A percentile compares a stretch with the other conserved stretches of the same genome.
phyloP scores from a whole-genome alignment of 2,888 invertebrate genomes.

The Morpho deidamia region DNA sequence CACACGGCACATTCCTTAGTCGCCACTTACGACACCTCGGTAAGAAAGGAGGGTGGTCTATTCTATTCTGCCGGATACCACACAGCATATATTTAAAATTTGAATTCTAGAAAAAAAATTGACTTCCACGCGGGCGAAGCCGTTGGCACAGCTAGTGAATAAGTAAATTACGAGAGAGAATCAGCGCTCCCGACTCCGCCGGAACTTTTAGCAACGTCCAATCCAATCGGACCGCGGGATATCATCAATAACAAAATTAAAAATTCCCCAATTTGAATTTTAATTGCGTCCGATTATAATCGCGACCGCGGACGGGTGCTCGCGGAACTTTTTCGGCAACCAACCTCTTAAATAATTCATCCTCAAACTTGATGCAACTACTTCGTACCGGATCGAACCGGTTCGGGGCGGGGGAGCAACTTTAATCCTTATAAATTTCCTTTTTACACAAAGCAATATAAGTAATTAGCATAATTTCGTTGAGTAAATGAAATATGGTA shows the following conservation, averaged over 20 bases:
- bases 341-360: slow-evolving; percentile 68
- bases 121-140: no score
- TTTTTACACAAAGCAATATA: slow-evolving; percentile 80
- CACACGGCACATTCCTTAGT: no score
- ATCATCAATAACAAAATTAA: slow-evolving; percentile 77
- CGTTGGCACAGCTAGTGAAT: no score
- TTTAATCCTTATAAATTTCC: slow-evolving; percentile 79
- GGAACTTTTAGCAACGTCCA: slow-evolving; percentile 66
- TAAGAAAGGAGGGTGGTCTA: no score
- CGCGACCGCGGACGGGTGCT: slow-evolving; percentile 64
- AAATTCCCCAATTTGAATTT: slow-evolving; percentile 76
- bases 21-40: no score
- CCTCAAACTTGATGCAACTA: slow-evolving; percentile 55
- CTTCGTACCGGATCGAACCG: slow-evolving; percentile 49
- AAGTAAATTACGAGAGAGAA: slow-evolving; percentile 50
- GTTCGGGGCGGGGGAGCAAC: slow-evolving; percentile 53
- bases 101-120: no score
- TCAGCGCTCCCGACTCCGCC: slow-evolving; percentile 42
- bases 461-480: slow-evolving; percentile 79
- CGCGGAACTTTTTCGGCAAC: slow-evolving; percentile 40
- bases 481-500: slow-evolving; percentile 80
- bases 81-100: no score
- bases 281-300: slow-evolving; percentile 76
- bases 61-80: no score
- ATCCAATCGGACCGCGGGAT: slow-evolving; percentile 58